Base-by-base conservation (phyloP, 2,888 invertebrate species). In the Brachynemurus nebulosus region DNA sequence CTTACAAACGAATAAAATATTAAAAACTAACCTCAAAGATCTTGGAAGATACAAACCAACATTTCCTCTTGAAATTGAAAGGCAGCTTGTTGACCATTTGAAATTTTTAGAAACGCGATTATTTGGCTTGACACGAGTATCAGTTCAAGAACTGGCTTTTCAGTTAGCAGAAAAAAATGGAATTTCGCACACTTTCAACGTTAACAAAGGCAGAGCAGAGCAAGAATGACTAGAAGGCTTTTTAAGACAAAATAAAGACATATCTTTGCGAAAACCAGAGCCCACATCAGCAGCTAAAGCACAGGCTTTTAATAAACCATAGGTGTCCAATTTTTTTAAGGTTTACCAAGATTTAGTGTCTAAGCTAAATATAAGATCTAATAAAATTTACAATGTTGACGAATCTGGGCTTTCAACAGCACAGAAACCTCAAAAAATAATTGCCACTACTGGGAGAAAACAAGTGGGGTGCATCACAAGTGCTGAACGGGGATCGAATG, bases 331-430 rank as follows among this genome's bases (percentile, higher is more conserved):
- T 3, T 42, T 40, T 20, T 36, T 45, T 42, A 36, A 45, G 19
- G 17, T 36, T 18, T 41, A 41, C 19, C 12, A 36, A 41, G 36
- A 41, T 39, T 4, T 38, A n/a, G n/a, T 40, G 18, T 33, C 17
- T 18, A 45, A 40, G 21, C 30, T 19, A 16, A 37, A 43, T 20
- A 44, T 44, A n/a, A 41, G 23, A 34, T 12, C 64, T 38, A 63
- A 57, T 45, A 63, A 63, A 49, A 45, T 60, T 20, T 63, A 65
- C 51, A 62, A 67, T 46, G n/a, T n/a, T n/a, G n/a, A n/a, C n/a
- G n/a, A n/a, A n/a, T n/a, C n/a, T n/a, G n/a, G n/a, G n/a, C n/a
- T 64, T 4, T 57, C 61, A 17, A 66, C 63, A 3, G 64, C 65
- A 2, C 62, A 62, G 40, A 59, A 53, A 45, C 55, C 59, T n/a